Evolutionary conservation across 2,113 vertebrate species (phyloP).

Genomic region (Antidorcas marsupialis): DNA sequence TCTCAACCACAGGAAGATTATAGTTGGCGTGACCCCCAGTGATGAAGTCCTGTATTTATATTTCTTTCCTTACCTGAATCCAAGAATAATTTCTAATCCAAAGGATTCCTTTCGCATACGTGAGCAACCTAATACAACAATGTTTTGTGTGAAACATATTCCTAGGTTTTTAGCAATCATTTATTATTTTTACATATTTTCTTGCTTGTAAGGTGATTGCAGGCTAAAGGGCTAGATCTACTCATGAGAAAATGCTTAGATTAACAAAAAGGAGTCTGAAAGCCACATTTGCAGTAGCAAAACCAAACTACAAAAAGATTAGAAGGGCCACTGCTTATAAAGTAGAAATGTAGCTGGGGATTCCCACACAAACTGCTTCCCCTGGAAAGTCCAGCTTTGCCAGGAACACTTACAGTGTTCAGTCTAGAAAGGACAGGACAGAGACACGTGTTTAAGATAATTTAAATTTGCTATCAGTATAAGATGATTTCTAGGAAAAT

Average conservation of each 20-base stretch:
- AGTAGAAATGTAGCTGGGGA: neutral
- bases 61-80: neutral
- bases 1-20: neutral
- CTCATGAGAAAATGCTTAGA: neutral
- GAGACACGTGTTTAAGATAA: neutral
- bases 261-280: neutral
- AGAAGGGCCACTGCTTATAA: neutral
- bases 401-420: neutral
- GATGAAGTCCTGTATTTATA: accelerated
- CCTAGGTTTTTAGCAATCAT: neutral
- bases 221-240: neutral
- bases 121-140: neutral
- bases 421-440: neutral
- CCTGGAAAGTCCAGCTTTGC: neutral
- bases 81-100: neutral
- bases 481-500: neutral
- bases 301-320: neutral
- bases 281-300: neutral
- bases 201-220: neutral
- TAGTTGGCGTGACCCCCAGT: accelerated
- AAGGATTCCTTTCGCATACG: neutral
- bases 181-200: neutral
- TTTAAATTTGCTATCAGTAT: neutral
- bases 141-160: neutral
- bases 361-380: neutral